Evolutionary conservation across 2,797 vertebrate species (phyloP), one percentile per base, ranked within the genome.

Genomic region (Rousettus madagascariensis): DNA sequence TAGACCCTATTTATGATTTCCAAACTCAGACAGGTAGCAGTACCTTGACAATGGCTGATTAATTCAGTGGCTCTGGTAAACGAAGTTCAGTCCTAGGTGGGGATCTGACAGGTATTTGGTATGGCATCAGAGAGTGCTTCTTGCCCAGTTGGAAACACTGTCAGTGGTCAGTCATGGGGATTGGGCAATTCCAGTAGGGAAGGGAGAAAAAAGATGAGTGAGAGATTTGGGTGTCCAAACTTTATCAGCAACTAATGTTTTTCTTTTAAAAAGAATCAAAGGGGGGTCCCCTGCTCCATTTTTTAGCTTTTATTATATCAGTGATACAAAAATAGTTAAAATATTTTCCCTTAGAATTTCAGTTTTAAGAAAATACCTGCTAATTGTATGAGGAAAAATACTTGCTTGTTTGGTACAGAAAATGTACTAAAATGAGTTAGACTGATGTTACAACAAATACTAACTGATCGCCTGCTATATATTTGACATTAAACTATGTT

Each of bases 301-400:
- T 77, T 87, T 72, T 2, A 49, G n/a, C 38, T 43, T 74, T 66
- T 51, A 36, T 86, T 61, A 15, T 69, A 26, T 65, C 9, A 51
- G 15, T 33, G 59, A 53, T 74, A 5, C 24, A 65, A 86, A 86
- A 86, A 69, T 30, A 30, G 53, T 63, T 36, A 41, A 79, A 79
- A n/a, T 71, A 53, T 85, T 10, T 59, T 38, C 11, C 59, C 69
- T 88, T 74, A n/a, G 41, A 91, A 78, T 96, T 91, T 95, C 8
- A 68, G 6, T 74, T 68, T 91, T 78, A 17, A 43, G 26, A 86
- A 79, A 77, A 38, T 92, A 82, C 6, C 9, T 41, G 30, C 43
- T 12, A 90, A 2, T 86, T 65, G 30, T 17, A 69, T 36, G 6
- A 6, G 10, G 3, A 12, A 93, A 90, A 86, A 33, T 59, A 71